Percentiles rank a stretch among this genome's conserved stretches.
Conservation (phyloP, 2,113 vertebrate genomes). For the Furnarius figulus region DNA sequence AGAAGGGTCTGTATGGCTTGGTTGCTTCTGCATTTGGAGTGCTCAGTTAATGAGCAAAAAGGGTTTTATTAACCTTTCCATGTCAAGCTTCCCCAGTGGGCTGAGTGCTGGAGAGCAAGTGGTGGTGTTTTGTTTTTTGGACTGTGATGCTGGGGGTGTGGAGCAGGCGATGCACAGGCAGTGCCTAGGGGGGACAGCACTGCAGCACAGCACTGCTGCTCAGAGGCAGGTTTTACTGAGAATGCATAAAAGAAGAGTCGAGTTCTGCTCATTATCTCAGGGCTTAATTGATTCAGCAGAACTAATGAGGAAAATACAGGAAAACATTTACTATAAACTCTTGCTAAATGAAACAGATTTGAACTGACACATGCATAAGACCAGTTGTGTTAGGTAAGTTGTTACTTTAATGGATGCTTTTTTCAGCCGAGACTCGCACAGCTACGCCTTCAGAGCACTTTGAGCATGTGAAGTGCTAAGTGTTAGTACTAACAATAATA, state of each 20-base stretch:
- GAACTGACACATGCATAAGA: constrained; percentile 36
- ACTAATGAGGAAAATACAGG: constrained; percentile 37
- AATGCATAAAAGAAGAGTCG: not conserved
- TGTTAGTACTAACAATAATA: constrained; percentile 12
- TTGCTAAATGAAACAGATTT: constrained; percentile 45
- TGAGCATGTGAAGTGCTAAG: constrained; percentile 21
- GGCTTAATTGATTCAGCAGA: constrained; percentile 21
- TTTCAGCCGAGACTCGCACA: not conserved
- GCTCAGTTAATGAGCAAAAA: not conserved
- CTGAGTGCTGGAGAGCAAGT: accelerated
- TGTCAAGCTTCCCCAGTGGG: accelerated
- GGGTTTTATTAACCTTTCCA: not conserved
- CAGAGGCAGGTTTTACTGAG: not conserved
- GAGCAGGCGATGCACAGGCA: accelerated
- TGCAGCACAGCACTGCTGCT: not conserved
- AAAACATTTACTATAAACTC: constrained; percentile 17
- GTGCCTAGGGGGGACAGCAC: not conserved
- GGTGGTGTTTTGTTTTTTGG: not conserved
- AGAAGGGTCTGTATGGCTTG: not conserved
- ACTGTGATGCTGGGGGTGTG: not conserved
- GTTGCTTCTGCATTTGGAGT: not conserved
- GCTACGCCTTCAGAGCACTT: not conserved
- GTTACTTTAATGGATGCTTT: constrained; percentile 53
- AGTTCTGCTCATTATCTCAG: not conserved
- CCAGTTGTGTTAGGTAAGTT: constrained; percentile 15